A percentile compares a stretch with the other conserved stretches of the same genome.
These are phyloP conservation scores for Luffia ferchaultella DNA, from an alignment of 2,888 invertebrate genomes.

Conservation along the genomic window DNA sequence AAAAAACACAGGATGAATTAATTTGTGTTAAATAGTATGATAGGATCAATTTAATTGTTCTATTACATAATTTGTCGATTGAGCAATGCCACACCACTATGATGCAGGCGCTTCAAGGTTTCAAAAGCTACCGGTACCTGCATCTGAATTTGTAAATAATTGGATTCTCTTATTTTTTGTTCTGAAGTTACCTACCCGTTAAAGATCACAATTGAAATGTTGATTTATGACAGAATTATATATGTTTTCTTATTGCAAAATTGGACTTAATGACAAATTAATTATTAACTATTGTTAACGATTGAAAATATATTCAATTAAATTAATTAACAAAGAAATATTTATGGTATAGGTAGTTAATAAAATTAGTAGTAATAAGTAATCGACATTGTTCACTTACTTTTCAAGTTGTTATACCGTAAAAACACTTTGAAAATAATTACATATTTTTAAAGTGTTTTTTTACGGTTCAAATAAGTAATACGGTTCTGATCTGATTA, in stretches of 20 bases:
- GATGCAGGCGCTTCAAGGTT: neutral
- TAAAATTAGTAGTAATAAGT: too few species aligned
- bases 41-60: neutral
- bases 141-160: neutral
- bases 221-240: neutral
- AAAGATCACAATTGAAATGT: neutral
- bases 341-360: too few species aligned
- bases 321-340: too few species aligned
- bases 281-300: neutral
- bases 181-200: neutral
- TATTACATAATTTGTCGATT: neutral
- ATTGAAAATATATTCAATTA: too few species aligned
- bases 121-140: neutral
- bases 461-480: neutral
- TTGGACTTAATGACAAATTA: neutral
- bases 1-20: neutral
- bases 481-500: neutral
- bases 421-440: neutral
- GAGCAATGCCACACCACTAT: neutral
- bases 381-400: too few species aligned
- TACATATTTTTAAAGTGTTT: neutral
- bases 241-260: neutral
- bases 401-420: too few species aligned
- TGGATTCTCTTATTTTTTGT: neutral
- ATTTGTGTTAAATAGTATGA: neutral